Conservation (phyloP, 2,797 vertebrate species). For the Hippocampus kuda region DNA sequence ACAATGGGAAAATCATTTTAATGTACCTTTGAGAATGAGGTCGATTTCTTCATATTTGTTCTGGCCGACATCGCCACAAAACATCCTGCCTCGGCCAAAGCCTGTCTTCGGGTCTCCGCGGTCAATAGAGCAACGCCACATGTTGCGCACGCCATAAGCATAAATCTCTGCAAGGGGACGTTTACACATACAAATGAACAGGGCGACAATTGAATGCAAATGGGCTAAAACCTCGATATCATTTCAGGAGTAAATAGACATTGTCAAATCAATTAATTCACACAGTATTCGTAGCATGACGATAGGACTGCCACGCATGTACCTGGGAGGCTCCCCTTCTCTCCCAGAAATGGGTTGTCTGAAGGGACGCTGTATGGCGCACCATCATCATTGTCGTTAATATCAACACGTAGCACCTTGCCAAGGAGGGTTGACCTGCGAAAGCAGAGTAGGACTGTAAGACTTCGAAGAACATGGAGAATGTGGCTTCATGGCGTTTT, state of each 20-base stretch:
- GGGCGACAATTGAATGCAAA: not conserved
- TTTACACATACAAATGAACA: not conserved
- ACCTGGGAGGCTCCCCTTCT: constrained; percentile 56
- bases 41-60: constrained; percentile 79
- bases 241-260: not conserved
- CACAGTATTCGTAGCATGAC: not conserved
- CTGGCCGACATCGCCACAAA: constrained; percentile 78
- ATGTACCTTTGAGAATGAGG: constrained; percentile 65
- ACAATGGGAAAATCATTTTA: not conserved
- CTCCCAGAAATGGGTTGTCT: constrained; percentile 72
- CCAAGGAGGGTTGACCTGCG: constrained; percentile 70
- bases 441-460: not conserved
- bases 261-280: not conserved
- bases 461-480: not conserved
- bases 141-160: constrained; percentile 77
- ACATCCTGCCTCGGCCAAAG: constrained; percentile 63
- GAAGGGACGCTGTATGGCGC: constrained; percentile 70
- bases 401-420: constrained; percentile 69
- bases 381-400: constrained; percentile 61
- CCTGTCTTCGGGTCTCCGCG: constrained; percentile 64
- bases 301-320: not conserved
- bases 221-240: not conserved
- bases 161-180: constrained; percentile 59
- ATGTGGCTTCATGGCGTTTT: not conserved
- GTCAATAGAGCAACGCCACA: constrained; percentile 80